These are phyloP conservation scores for Planiliza haematocheilus DNA, from an alignment of 2,113 vertebrate species.

Conservation along the genomic window DNA sequence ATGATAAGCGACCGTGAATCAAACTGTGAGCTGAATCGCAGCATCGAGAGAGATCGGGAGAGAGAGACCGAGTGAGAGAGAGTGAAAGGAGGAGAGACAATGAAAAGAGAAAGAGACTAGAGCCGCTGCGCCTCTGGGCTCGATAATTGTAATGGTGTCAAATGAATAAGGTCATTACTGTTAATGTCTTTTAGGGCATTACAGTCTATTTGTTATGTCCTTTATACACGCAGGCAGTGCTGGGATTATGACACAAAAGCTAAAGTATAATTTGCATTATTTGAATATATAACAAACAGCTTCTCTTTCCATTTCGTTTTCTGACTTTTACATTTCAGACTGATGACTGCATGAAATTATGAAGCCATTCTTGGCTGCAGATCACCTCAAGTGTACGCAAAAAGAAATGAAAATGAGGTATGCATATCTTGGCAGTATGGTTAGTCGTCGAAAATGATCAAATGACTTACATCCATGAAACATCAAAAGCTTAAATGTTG, in stretches of 20 bases:
- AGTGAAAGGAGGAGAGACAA: constrained; percentile 3
- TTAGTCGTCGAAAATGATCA: constrained; percentile 9
- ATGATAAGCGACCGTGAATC: constrained; percentile 55
- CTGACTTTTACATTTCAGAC: constrained; percentile 21
- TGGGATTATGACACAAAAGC: constrained; percentile 52
- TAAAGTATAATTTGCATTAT: constrained; percentile 50
- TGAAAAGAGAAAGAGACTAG: constrained; percentile 5
- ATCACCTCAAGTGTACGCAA: constrained; percentile 23
- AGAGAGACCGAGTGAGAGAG: not conserved
- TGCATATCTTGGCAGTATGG: constrained; percentile 8
- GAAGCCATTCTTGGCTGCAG: constrained; percentile 10
- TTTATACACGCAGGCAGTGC: constrained; percentile 56
- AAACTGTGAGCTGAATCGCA: constrained; percentile 53
- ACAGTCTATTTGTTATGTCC: constrained; percentile 68
- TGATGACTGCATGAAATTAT: constrained; percentile 32
- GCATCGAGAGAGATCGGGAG: constrained; percentile 28
- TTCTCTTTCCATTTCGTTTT: constrained; percentile 17
- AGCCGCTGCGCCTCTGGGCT: constrained; percentile 52
- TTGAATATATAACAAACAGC: constrained; percentile 39
- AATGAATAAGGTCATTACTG: constrained; percentile 80
- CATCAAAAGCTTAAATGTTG: not conserved
- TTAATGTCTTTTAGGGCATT: constrained; percentile 76
- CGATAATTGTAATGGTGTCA: constrained; percentile 76
- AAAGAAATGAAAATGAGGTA: constrained; percentile 15
- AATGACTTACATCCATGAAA: not conserved